Evolutionary conservation across 2,888 invertebrate species (phyloP).

Genomic region (Griposia aprilina): DNA sequence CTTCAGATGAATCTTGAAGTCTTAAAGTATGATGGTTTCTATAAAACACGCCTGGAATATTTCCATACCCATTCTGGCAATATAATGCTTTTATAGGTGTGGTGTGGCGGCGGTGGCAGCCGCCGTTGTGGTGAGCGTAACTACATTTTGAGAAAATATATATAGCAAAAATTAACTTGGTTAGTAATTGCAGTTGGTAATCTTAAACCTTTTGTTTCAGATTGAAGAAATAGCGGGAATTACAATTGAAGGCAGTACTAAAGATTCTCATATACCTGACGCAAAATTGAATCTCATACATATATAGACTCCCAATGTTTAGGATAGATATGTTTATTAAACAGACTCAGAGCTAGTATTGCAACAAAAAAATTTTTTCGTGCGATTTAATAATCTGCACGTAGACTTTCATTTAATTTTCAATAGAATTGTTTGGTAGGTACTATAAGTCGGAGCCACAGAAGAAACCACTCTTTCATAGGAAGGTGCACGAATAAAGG

Average conservation of each 20-base stretch:
- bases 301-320: conserved; percentile 23
- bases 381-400: conserved; percentile 22
- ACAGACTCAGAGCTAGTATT: conserved; percentile 13
- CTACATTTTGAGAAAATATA: too few relatives aligned
- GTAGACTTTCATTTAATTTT: conserved; percentile 8
- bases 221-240: conserved; percentile 34
- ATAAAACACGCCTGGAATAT: background rate
- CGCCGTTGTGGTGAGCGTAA: too few relatives aligned
- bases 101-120: background rate
- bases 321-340: conserved; percentile 2
- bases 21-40: background rate
- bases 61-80: background rate
- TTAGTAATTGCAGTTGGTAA: background rate
- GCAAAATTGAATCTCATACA: conserved; percentile 47
- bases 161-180: background rate
- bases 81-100: background rate
- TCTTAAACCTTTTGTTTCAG: conserved; percentile 38
- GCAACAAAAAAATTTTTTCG: background rate
- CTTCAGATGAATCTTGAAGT: background rate
- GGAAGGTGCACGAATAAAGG: background rate
- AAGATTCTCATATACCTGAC: conserved; percentile 14
- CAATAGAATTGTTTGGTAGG: conserved; percentile 1
- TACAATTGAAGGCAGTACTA: conserved; percentile 23
- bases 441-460: conserved; percentile 1
- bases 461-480: background rate